Conservation (phyloP, 92 coral and sea anemone genomes). For the Pocillopora meandrina region DNA sequence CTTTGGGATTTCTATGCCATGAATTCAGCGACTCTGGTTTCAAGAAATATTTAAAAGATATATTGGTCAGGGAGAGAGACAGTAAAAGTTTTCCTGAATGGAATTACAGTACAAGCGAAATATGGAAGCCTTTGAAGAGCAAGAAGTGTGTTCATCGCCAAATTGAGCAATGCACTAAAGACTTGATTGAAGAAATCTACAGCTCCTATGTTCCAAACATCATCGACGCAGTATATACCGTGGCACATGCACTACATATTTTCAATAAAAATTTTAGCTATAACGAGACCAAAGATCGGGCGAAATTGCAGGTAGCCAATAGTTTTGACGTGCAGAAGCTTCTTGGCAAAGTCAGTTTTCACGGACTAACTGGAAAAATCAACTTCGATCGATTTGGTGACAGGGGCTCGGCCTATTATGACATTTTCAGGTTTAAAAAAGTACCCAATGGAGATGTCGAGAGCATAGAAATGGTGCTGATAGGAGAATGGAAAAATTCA, state of each 20-base stretch:
- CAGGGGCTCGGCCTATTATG: neutral
- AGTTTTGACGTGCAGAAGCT: neutral
- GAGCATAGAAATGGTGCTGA: no score
- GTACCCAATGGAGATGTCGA: no score
- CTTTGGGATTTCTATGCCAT: neutral
- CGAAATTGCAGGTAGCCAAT: neutral
- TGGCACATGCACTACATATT: constrained; percentile 2
- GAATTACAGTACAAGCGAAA: no score
- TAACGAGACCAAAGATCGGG: neutral
- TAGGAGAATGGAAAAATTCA: neutral
- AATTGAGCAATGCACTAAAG: neutral
- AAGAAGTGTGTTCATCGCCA: neutral
- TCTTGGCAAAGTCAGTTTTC: no score
- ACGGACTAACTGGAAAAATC: no score
- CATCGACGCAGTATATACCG: constrained; percentile 5
- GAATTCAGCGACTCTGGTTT: neutral
- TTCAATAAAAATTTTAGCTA: neutral
- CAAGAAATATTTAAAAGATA: no score
- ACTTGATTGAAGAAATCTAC: neutral
- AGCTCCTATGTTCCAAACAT: neutral
- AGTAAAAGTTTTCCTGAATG: no score
- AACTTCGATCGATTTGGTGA: no score
- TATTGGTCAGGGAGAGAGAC: no score
- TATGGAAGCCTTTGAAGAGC: no score
- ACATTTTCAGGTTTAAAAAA: neutral